These are phyloP conservation scores for Falco peregrinus DNA, from an alignment of 2,797 vertebrate species.

Conservation along the genomic window DNA sequence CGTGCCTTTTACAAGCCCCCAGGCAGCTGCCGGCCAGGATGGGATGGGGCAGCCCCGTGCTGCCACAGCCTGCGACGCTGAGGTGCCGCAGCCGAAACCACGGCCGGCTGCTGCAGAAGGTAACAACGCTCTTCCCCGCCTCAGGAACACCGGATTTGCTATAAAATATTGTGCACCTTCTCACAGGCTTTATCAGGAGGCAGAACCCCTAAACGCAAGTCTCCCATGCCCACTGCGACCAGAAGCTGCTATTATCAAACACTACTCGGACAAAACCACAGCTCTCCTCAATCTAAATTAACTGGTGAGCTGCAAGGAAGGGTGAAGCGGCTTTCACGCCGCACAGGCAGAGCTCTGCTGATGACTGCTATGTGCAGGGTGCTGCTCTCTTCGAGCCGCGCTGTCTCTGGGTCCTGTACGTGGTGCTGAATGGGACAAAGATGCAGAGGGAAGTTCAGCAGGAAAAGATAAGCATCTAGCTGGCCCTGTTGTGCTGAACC, in stretches of 20 bases:
- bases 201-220: neutral
- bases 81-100: neutral
- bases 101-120: neutral
- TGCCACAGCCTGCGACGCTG: rapidly evolving
- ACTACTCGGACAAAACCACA: neutral
- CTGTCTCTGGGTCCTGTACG: neutral
- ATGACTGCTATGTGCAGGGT: neutral
- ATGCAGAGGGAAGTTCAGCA: neutral
- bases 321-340: neutral
- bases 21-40: neutral
- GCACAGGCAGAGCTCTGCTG: neutral
- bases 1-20: neutral
- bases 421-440: rapidly evolving
- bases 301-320: neutral
- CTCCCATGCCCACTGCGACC: neutral
- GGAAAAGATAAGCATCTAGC: neutral
- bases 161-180: neutral
- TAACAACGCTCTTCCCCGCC: neutral
- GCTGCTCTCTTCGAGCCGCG: neutral
- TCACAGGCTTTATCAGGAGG: neutral
- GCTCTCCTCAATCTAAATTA: neutral
- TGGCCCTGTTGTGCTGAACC: neutral
- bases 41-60: rapidly evolving
- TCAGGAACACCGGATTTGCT: neutral
- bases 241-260: neutral